Base-by-base conservation (phyloP, 2,888 invertebrate genomes). In the Cynaeus angustus region DNA sequence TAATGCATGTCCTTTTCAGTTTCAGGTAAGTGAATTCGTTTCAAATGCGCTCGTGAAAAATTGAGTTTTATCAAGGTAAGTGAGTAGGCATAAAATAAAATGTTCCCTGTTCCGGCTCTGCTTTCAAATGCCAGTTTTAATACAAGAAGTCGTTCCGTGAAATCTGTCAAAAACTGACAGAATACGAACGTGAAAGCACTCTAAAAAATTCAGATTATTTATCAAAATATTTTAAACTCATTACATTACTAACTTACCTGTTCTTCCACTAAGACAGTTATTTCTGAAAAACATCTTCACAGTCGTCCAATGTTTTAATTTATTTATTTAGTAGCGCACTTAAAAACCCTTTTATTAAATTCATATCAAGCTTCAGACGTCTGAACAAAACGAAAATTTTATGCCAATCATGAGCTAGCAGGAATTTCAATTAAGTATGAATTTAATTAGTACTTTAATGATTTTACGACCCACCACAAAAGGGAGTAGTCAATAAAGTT, bases 141-240 rank as follows among this genome's bases (percentile, higher is more conserved):
- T 55, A 55, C 12, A 46, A 30, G 55, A 33, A 56, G 69, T 66
- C 41, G 67, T 75, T 71, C 72, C 75, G n/a, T 74, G 72, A 75
- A 75, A 75, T 71, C 74, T 74, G 75, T 75, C 75, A 75, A 75
- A 72, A 75, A 70, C 73, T 75, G 75, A 74, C 72, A 75, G 73
- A 77, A 66, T 62, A 71, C 67, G 26, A 70, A 65, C 52, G 64
- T 65, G 48, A 37, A 55, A 71, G 69, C 68, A 55, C 64, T 56
- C 61, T 53, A 61, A 66, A 67, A 75, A 69, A 70, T 71, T 69
- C 70, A 55, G 74, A 70, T 76, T 59, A 59, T 67, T 67, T 50
- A 67, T 67, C 52, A 67, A 59, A 58, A 56, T 41, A 6, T 52
- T 33, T 52, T 26, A 50, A 38, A 62, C 38, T 38, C 16, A 50